phyloP scores from a whole-genome alignment of 1,140 invertebrate species.

The Anthonomus grandis region DNA sequence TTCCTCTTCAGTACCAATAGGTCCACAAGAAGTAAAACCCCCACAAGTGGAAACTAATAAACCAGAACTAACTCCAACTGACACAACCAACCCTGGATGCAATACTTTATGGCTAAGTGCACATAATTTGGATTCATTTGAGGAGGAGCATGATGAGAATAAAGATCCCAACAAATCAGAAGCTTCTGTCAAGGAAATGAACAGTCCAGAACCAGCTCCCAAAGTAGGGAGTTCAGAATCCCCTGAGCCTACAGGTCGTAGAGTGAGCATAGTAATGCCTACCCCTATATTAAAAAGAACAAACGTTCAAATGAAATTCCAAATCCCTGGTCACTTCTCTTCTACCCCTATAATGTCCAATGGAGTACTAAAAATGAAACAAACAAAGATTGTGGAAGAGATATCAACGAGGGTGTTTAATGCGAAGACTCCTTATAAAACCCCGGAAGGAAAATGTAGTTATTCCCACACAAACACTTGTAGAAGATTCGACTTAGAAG shows the following conservation, averaged over 20 bases:
- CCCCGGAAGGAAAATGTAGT: conserved; percentile 15
- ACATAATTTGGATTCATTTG: background rate
- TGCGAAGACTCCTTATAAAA: conserved; percentile 17
- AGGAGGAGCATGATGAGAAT: background rate
- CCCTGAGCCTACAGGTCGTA: conserved; percentile 5
- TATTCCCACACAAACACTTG: no score
- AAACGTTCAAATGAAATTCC: conserved; percentile 21
- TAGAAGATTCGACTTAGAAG: no score
- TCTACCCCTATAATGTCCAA: conserved; percentile 25
- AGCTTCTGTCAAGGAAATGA: background rate
- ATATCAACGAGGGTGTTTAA: conserved; percentile 4
- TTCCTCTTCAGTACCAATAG: no score
- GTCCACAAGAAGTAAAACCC: background rate
- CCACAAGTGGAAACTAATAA: background rate
- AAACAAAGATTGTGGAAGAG: conserved; percentile 16
- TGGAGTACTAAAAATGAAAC: conserved; percentile 11
- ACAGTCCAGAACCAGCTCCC: background rate
- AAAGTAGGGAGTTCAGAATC: background rate
- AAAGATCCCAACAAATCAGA: background rate
- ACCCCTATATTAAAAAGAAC: conserved; percentile 22
- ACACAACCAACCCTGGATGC: background rate
- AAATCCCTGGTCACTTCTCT: conserved; percentile 21
- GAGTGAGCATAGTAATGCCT: conserved; percentile 25
- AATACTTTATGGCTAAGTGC: conserved; percentile 4
- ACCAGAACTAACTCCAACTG: background rate